Conservation (phyloP, 2,797 vertebrate genomes). For the Urocyon cinereoargenteus region DNA sequence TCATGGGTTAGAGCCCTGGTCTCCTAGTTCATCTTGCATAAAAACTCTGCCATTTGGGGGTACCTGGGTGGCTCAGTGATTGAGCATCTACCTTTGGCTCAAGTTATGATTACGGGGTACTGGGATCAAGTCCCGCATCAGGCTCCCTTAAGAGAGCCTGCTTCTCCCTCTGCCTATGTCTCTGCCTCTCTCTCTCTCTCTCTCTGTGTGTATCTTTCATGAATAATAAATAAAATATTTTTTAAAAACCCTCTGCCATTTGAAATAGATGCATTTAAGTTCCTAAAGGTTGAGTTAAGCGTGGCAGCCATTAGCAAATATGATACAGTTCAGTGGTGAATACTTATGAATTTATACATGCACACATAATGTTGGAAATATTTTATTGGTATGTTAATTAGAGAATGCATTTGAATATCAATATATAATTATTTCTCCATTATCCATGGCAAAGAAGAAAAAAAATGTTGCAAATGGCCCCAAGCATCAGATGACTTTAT, state of each 20-base stretch:
- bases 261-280: constrained; percentile 50
- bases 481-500: constrained; percentile 5
- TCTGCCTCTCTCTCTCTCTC: too few species aligned
- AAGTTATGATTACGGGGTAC: too few species aligned
- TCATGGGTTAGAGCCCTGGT: too few species aligned
- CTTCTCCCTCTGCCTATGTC: too few species aligned
- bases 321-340: neutral
- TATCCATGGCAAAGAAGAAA: constrained; percentile 14
- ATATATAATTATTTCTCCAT: constrained; percentile 26
- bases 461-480: neutral
- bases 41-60: too few species aligned
- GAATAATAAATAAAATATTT: too few species aligned
- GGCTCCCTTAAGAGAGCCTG: too few species aligned
- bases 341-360: constrained; percentile 2
- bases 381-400: constrained; percentile 36
- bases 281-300: constrained; percentile 15
- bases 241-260: neutral
- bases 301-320: constrained; percentile 45
- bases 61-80: too few species aligned
- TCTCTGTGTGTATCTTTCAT: too few species aligned
- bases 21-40: too few species aligned
- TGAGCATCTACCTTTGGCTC: too few species aligned
- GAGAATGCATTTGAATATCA: constrained; percentile 12
- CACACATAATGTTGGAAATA: neutral
- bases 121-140: too few species aligned